A percentile compares a stretch with the other conserved stretches of the same genome.
Evolutionary conservation across 2,888 invertebrate species (phyloP).

Genomic region (Hoplodrina blanda): DNA sequence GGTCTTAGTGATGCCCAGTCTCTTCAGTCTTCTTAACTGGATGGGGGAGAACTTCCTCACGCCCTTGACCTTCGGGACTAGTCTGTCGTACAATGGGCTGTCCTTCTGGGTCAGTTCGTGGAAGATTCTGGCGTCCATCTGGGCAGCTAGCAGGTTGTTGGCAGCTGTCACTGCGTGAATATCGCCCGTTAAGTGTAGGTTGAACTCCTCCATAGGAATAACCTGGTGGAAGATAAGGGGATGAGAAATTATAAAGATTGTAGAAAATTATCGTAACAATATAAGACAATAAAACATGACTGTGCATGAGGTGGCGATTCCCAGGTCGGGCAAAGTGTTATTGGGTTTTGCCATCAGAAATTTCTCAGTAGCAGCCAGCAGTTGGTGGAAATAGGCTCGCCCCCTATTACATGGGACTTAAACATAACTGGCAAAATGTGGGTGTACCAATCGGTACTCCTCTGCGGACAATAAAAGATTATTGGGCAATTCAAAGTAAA

Average conservation of each 20-base stretch:
- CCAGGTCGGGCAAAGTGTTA: no score
- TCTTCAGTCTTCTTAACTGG: constrained; percentile 94
- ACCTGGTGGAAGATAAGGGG: constrained; percentile 88
- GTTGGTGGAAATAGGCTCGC: no score
- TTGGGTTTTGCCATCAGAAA: no score
- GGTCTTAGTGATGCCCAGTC: constrained; percentile 95
- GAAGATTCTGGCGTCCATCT: constrained; percentile 98
- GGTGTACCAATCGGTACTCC: no score
- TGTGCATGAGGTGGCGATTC: no score
- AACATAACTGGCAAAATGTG: no score
- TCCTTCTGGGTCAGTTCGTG: constrained; percentile 98
- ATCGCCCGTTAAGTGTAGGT: constrained; percentile 99
- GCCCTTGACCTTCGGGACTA: constrained; percentile 96
- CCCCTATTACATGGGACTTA: no score
- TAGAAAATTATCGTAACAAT: no score
- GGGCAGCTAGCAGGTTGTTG: constrained; percentile 99
- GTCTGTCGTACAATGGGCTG: constrained; percentile 95
- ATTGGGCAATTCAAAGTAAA: no score
- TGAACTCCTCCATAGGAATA: constrained; percentile 99
- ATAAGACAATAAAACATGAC: no score
- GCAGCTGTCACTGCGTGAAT: constrained; percentile 99
- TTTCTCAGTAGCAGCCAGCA: no score
- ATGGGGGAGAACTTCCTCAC: constrained; percentile 96
- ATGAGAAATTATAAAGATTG: not conserved
- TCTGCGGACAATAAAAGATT: no score